Conservation (phyloP, 2,113 vertebrate species). For the Semnornis frantzii region DNA sequence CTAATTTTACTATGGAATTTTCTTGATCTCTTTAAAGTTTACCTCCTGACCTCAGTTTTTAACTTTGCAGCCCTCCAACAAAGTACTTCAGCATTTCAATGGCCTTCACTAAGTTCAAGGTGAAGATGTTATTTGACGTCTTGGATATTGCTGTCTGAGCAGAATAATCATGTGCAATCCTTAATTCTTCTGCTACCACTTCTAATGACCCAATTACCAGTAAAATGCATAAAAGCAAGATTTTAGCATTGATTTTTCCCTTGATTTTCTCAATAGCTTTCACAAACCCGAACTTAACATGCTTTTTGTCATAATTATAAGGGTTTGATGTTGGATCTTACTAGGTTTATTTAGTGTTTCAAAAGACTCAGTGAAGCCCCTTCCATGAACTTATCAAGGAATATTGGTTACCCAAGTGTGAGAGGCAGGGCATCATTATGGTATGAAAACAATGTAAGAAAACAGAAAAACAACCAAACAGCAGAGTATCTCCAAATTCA, state of each 20-base stretch:
- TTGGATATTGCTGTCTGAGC: slow-evolving; percentile 13
- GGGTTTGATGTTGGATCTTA: slow-evolving; percentile 8
- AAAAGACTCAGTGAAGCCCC: background rate
- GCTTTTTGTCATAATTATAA: slow-evolving; percentile 38
- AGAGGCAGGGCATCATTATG: background rate
- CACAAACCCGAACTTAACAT: slow-evolving; percentile 32
- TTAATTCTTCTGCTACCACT: slow-evolving; percentile 37
- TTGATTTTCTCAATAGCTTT: slow-evolving; percentile 48
- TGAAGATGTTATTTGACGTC: slow-evolving; percentile 46
- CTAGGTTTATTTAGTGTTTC: slow-evolving; percentile 36
- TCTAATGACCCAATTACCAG: slow-evolving; percentile 65
- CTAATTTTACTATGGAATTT: background rate
- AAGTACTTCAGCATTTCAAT: background rate
- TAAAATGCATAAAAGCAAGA: slow-evolving; percentile 60
- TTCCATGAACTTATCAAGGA: slow-evolving; percentile 23
- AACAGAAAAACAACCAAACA: background rate
- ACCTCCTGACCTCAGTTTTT: slow-evolving; percentile 12
- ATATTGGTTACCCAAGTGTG: background rate
- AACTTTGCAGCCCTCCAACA: background rate
- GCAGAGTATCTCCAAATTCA: background rate
- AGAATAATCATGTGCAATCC: slow-evolving; percentile 30
- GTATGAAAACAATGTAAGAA: background rate
- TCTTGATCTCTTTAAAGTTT: background rate
- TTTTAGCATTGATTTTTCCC: slow-evolving; percentile 62
- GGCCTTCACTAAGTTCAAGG: slow-evolving; percentile 50